Evolutionary conservation across 2,113 vertebrate species (phyloP).

Genomic region (Probosciger aterrimus): DNA sequence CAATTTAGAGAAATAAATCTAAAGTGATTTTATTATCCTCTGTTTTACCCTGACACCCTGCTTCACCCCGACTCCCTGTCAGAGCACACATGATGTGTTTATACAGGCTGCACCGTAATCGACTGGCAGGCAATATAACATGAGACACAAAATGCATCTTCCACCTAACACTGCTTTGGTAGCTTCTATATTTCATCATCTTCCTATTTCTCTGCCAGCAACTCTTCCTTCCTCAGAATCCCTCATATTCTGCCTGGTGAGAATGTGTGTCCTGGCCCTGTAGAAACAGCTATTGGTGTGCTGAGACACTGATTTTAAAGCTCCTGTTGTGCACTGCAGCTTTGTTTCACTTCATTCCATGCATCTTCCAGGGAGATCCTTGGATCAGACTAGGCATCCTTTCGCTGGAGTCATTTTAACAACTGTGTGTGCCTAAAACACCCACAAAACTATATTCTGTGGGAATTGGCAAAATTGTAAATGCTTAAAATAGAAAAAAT

Average conservation of each 20-base stretch:
- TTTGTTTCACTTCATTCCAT: background rate
- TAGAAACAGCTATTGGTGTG: background rate
- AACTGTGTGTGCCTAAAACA: background rate
- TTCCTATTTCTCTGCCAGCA: background rate
- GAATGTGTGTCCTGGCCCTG: fast-evolving
- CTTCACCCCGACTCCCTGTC: conserved; percentile 84
- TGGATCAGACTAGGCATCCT: background rate
- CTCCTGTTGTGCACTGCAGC: background rate
- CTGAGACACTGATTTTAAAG: background rate
- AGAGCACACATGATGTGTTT: conserved; percentile 82
- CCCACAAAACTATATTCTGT: background rate
- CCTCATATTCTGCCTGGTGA: background rate
- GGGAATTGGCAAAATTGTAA: background rate
- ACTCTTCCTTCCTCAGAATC: conserved; percentile 3
- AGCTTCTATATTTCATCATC: conserved; percentile 73
- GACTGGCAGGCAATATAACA: conserved; percentile 75
- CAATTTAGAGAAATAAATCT: conserved; percentile 99
- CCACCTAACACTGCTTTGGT: conserved; percentile 45
- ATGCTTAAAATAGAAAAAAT: background rate
- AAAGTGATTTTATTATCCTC: conserved; percentile 98
- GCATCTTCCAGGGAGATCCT: background rate
- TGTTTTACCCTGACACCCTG: conserved; percentile 88
- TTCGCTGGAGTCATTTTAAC: background rate
- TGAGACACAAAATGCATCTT: conserved; percentile 76
- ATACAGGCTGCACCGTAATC: conserved; percentile 75